These are phyloP conservation scores for Scomber colias DNA, from an alignment of 2,113 vertebrate species.

Conservation along the genomic window DNA sequence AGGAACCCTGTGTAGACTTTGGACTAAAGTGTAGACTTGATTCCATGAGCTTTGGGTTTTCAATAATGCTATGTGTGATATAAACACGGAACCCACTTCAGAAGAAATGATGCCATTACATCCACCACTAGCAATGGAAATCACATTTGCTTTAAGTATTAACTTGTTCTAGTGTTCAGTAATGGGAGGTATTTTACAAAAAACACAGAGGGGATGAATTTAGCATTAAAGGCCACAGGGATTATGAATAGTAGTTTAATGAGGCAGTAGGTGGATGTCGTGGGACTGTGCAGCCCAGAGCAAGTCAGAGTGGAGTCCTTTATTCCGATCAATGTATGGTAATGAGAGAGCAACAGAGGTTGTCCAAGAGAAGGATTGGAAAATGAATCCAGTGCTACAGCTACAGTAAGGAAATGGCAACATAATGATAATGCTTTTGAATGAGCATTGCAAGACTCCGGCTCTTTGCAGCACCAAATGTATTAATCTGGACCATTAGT, in stretches of 20 bases:
- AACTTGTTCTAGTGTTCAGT: constrained; percentile 18
- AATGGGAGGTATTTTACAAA: constrained; percentile 45
- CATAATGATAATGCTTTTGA: constrained; percentile 58
- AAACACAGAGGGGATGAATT: constrained; percentile 47
- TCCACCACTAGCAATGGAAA: constrained; percentile 2
- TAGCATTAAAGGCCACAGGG: constrained; percentile 46
- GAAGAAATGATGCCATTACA: constrained; percentile 2
- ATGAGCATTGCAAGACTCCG: constrained; percentile 33
- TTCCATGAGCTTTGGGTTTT: not conserved
- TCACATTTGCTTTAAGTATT: constrained; percentile 14
- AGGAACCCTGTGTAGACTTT: no score
- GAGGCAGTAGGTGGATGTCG: constrained; percentile 62
- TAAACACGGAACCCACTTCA: not conserved
- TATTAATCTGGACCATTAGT: constrained; percentile 45
- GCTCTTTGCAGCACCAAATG: constrained; percentile 13
- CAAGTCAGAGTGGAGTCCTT: constrained; percentile 61
- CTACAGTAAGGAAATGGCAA: constrained; percentile 38
- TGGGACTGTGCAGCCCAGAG: constrained; percentile 55
- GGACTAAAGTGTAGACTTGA: not conserved
- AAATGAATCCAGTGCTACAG: constrained; percentile 48
- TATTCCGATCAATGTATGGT: constrained; percentile 77
- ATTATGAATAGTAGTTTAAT: constrained; percentile 72
- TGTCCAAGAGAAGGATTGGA: constrained; percentile 52
- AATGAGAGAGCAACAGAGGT: constrained; percentile 65
- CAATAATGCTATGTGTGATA: not conserved